Base-by-base conservation (phyloP, 2,888 invertebrate genomes). In the Fragum fragum region DNA sequence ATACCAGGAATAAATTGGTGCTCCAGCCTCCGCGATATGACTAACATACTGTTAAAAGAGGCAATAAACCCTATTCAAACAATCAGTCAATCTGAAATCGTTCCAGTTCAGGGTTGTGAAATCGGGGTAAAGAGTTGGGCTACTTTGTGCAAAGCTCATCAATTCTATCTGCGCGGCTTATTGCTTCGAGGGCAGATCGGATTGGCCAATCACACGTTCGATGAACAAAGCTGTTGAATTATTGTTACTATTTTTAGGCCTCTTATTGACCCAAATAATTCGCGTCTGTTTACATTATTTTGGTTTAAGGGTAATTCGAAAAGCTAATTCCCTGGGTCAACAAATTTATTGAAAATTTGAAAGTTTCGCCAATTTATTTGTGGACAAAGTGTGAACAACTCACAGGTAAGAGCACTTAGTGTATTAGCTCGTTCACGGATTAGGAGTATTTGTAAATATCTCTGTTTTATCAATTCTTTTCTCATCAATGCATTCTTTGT, bases 161-260 rank as follows among this genome's bases (percentile, higher is more conserved):
- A 36, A 36, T 36, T 36, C 9, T 36, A 36, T 36, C 32, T 6
- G 9, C 9, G 3, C 32, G 32, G 32, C 32, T 36, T 36, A 36
- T 36, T 36, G 47, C 47, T 47, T 5, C n/a, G 16, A 47, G n/a
- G 47, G 47, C 47, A 18, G 47, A 16, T 47, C 47, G 47, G 14
- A 47, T 57, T 57, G 26, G 28, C 63, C 63, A 63, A 63, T 63
- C 63, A 63, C 9, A 32, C n/a, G 36, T 32, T 63, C 63, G 63
- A 63, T 63, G 28, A 32, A 63, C 16, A 63, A n/a, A 63, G 63
- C 23, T 9, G 18, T 21, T 0, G 2, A 21, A 16, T 32, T 11
- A 16, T n/a, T 36, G 63, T n/a, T 36, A 7, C 63, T 63, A 63
- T 63, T 63, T 63, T 36, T 63, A 63, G 28, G 9, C 63, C 63